Percentiles rank a stretch among this genome's conserved stretches.
phyloP scores from a whole-genome alignment of 1,140 invertebrate species.

The Drosophila repleta region DNA sequence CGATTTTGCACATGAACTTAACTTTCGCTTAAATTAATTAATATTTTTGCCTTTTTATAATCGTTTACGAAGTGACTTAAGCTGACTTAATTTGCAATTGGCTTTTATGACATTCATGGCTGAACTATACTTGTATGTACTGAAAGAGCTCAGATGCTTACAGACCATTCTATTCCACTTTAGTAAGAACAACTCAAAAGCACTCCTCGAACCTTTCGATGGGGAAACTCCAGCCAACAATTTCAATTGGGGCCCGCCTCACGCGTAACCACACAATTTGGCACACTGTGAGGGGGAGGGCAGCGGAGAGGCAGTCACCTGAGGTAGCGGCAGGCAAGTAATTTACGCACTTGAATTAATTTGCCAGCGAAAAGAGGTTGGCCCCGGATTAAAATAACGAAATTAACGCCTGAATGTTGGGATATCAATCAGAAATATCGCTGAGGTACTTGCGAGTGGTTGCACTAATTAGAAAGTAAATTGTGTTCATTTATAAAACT shows the following conservation, averaged over 20 bases:
- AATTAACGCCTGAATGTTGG: constrained; percentile 43
- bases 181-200: constrained; percentile 20
- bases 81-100: too few species aligned
- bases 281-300: not conserved
- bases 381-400: constrained; percentile 34
- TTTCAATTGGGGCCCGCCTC: constrained; percentile 60
- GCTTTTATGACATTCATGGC: too few species aligned
- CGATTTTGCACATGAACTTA: not conserved
- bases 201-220: not conserved
- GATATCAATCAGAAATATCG: constrained; percentile 78
- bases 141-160: constrained; percentile 2
- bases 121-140: too few species aligned
- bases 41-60: too few species aligned
- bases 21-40: too few species aligned
- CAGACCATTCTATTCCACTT: not conserved
- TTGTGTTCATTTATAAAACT: constrained; percentile 70
- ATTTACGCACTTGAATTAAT: constrained; percentile 80
- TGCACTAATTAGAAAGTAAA: constrained; percentile 75
- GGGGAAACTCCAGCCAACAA: constrained; percentile 10
- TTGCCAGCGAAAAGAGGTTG: constrained; percentile 63
- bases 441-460: constrained; percentile 44
- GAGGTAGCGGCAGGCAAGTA: constrained; percentile 63
- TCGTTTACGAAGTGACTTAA: too few species aligned
- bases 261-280: constrained; percentile 22
- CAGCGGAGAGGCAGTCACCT: constrained; percentile 59